These are phyloP conservation scores for Myopa testacea DNA, from an alignment of 2,888 invertebrate genomes.

Conservation along the genomic window DNA sequence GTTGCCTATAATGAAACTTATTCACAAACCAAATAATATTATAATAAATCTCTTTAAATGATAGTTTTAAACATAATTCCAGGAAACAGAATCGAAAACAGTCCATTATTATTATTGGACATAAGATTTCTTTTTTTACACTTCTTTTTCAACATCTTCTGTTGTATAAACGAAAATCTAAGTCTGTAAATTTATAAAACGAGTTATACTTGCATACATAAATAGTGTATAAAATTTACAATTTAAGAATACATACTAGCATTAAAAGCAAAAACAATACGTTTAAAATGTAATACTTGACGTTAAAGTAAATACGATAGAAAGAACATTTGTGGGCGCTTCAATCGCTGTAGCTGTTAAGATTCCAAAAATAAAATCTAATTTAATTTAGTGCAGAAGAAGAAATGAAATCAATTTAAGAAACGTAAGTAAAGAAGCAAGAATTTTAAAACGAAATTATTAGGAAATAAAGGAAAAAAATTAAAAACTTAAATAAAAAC, in stretches of 20 bases:
- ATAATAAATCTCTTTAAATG: background rate
- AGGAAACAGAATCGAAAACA: too few relatives aligned
- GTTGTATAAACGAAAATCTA: slow-evolving; percentile 45
- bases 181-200: slow-evolving; percentile 62
- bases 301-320: slow-evolving; percentile 48
- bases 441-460: slow-evolving; percentile 41
- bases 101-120: too few relatives aligned
- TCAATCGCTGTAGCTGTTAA: slow-evolving; percentile 51
- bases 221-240: slow-evolving; percentile 22
- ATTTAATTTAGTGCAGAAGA: slow-evolving; percentile 28
- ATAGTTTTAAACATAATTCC: too few relatives aligned
- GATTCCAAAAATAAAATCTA: slow-evolving; percentile 48
- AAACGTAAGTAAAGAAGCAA: slow-evolving; percentile 27
- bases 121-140: slow-evolving; percentile 16
- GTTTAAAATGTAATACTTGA: slow-evolving; percentile 38
- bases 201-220: slow-evolving; percentile 40
- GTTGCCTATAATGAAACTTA: background rate
- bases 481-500: slow-evolving; percentile 39
- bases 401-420: slow-evolving; percentile 37
- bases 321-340: slow-evolving; percentile 48
- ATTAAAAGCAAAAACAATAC: slow-evolving; percentile 35
- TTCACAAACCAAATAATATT: background rate
- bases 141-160: background rate
- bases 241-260: slow-evolving; percentile 50
- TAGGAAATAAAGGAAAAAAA: background rate